Evolutionary conservation across 2,113 vertebrate species (phyloP).

Genomic region (Oreochromis tanganicae): DNA sequence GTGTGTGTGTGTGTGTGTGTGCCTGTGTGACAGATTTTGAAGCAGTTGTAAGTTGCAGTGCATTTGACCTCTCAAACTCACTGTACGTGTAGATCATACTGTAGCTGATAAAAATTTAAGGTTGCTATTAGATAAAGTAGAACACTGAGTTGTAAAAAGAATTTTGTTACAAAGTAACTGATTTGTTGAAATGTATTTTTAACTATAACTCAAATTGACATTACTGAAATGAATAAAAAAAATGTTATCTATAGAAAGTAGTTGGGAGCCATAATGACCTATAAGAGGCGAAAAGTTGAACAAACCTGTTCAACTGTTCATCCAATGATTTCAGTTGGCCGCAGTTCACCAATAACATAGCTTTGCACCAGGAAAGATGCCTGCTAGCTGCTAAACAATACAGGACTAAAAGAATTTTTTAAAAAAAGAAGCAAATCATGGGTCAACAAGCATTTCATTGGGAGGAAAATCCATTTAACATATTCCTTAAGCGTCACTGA

Average conservation of each 20-base stretch:
- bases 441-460: neutral
- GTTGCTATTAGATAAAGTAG: neutral
- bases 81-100: neutral
- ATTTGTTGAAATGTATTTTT: neutral
- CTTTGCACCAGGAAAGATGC: neutral
- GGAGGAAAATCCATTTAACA: neutral
- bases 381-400: neutral
- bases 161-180: neutral
- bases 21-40: neutral
- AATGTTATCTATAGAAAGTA: neutral
- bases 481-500: neutral
- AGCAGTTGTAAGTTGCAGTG: neutral
- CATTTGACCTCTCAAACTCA: neutral
- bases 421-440: neutral
- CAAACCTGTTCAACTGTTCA: neutral
- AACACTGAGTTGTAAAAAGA: neutral
- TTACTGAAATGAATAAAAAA: neutral
- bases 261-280: neutral
- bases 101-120: neutral
- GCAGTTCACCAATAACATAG: neutral
- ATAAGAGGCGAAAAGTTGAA: neutral
- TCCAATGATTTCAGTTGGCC: neutral
- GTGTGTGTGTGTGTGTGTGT: too few relatives aligned
- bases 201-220: neutral
- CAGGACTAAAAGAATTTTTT: neutral